phyloP scores from a whole-genome alignment of 1,140 invertebrate species.

The Anagrus nilaparvatae region DNA sequence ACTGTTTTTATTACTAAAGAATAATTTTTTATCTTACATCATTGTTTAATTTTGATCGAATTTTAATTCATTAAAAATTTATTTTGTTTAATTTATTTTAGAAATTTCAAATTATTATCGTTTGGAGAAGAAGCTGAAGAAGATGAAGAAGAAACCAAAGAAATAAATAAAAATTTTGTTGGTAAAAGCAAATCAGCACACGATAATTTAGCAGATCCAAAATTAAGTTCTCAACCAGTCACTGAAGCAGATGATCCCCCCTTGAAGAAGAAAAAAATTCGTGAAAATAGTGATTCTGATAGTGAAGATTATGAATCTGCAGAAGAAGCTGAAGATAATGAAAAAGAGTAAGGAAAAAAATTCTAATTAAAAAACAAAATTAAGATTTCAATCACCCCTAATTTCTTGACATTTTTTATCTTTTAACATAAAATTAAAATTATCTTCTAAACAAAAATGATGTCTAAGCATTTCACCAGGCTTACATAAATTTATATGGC shows the following conservation, averaged over 20 bases:
- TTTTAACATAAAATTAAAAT: no score
- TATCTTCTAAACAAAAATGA: no score
- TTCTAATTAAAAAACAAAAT: conserved; percentile 21
- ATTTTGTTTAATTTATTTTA: conserved; percentile 33
- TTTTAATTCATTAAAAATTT: conserved; percentile 11
- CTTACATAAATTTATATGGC: no score
- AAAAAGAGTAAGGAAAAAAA: neutral
- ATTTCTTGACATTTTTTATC: no score
- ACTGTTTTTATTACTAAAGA: no score
- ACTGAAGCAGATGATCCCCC: conserved; percentile 32
- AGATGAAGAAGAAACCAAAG: conserved; percentile 77
- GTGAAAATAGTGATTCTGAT: conserved; percentile 28
- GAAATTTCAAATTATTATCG: conserved; percentile 91
- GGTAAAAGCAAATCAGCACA: conserved; percentile 87
- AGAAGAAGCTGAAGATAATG: conserved; percentile 1
- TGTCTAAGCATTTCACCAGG: no score
- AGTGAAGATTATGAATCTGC: conserved; percentile 26
- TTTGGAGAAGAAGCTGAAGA: conserved; percentile 98
- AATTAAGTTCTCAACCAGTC: conserved; percentile 63
- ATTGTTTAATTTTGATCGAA: neutral
- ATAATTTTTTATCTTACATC: neutral
- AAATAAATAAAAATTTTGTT: conserved; percentile 55
- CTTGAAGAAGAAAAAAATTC: conserved; percentile 21
- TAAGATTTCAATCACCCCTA: no score
- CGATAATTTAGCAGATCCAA: conserved; percentile 84